Percentiles rank a stretch among this genome's conserved stretches.
phyloP scores from a whole-genome alignment of 2,797 vertebrate genomes.

The Cyclura pinguis region DNA sequence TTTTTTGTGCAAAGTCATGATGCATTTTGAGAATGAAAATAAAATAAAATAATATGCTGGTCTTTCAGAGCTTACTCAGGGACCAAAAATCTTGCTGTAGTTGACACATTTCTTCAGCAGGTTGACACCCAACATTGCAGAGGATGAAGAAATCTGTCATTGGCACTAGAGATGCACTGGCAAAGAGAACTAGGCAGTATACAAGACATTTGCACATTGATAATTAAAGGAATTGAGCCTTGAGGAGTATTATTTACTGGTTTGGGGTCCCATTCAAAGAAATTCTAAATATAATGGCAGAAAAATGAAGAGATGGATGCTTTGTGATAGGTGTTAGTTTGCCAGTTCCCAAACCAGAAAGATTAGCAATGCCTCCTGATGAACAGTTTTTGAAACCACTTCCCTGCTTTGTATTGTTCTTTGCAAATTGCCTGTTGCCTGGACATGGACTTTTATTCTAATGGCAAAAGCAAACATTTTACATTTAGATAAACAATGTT shows the following conservation, averaged over 20 bases:
- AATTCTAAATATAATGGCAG: conserved; percentile 14
- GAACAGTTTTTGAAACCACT: conserved; percentile 35
- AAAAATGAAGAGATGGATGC: conserved; percentile 48
- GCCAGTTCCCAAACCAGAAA: conserved; percentile 50
- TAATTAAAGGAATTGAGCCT: conserved; percentile 26
- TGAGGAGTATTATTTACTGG: conserved; percentile 31
- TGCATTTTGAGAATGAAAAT: too few relatives aligned
- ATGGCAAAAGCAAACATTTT: conserved; percentile 62
- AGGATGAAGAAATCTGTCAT: too few relatives aligned
- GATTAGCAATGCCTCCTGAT: conserved; percentile 30
- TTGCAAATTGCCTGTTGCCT: conserved; percentile 57
- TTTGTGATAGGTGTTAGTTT: conserved; percentile 32
- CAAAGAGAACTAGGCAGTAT: background rate
- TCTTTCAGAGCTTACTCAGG: too few relatives aligned
- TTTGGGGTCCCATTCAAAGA: conserved; percentile 34
- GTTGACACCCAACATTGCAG: too few relatives aligned
- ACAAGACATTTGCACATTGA: background rate
- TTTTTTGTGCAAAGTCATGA: too few relatives aligned
- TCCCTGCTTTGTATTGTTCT: conserved; percentile 59
- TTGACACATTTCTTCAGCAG: too few relatives aligned
- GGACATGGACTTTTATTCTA: conserved; percentile 51
- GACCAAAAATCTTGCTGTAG: too few relatives aligned
- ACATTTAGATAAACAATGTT: conserved; percentile 60
- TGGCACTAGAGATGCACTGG: background rate
- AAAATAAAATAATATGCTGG: too few relatives aligned